Evolutionary conservation across 2,113 vertebrate species (phyloP), one percentile per base, ranked within the genome.

Genomic region (Piprites chloris): DNA sequence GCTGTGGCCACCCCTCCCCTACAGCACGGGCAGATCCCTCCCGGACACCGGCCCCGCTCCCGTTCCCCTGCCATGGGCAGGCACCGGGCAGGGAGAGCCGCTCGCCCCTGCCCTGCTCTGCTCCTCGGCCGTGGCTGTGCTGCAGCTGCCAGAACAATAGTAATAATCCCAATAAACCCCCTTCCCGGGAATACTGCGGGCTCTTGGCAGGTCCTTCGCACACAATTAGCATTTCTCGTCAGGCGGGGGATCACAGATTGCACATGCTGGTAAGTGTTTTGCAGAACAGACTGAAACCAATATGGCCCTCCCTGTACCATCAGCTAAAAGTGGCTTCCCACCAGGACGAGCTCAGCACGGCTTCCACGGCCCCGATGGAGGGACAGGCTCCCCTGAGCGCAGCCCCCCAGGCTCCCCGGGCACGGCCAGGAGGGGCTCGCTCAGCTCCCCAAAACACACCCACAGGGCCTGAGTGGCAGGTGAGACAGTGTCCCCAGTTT

Each of bases 211-310:
- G 82, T 89, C 91, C 95, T 91, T 62, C 91, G 88, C 95, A 47
- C 89, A 69, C 95, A 96, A 96, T 96, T 96, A 97, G 94, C 94
- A 93, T 96, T 82, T 94, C 96, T 95, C 89, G 24, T 89, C 78
- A 68, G 87, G 87, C 87, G 47, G 87, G 71, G 87, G 62, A 89
- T 71, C 94, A 9, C 96, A 96, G 96, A 96, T 96, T 96, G 96
- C 91, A 65, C 59, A 87, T 80, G 85, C 96, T 83, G 95, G 37
- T 67, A 56, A 39, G 91, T 67, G 89, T 93, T 97, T 95, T 93
- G 93, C 94, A 93, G 91, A 95, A 95, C 96, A 97, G 95, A 96
- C 96, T 80, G 96, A 94, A 59, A 84, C 90, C 95, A 93, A 91
- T 95, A 90, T 95, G 96, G 96, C 93, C 93, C 81, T 92, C 71